Evolutionary conservation across 1,140 invertebrate genomes (phyloP).

Genomic region (Elysia chlorotica): DNA sequence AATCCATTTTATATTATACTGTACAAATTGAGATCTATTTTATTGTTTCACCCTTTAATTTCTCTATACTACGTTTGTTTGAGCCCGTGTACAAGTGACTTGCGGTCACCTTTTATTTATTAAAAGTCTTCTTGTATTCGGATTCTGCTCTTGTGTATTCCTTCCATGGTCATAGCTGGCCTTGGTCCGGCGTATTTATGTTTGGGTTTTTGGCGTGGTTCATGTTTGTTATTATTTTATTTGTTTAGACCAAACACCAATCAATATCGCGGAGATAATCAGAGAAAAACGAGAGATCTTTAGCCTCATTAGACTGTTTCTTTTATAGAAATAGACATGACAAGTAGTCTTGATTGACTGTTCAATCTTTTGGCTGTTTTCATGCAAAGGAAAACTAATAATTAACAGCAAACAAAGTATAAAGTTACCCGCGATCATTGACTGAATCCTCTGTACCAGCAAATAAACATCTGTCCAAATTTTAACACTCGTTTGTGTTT

Average conservation of each 20-base stretch:
- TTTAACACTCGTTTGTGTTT: not conserved
- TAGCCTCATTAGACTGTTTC: slow-evolving; percentile 13
- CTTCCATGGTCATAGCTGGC: not conserved
- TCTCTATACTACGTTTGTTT: too few species aligned
- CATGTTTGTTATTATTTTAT: not conserved
- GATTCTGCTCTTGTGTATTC: not conserved
- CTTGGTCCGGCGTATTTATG: not conserved
- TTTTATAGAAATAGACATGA: not conserved
- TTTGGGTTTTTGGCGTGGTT: not conserved
- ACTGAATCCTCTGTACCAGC: not conserved
- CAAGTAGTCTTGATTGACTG: not conserved
- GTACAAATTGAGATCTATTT: too few species aligned
- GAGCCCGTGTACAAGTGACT: not conserved
- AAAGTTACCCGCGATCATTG: not conserved
- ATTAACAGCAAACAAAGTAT: not conserved
- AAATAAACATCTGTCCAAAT: not conserved
- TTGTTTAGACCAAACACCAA: not conserved
- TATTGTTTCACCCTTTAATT: too few species aligned
- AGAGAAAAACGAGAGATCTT: not conserved
- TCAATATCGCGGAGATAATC: not conserved
- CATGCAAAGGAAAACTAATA: not conserved
- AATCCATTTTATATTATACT: too few species aligned
- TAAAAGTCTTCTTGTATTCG: not conserved
- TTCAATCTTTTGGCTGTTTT: slow-evolving; percentile 12
- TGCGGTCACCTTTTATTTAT: not conserved